Evolutionary conservation across 1,140 invertebrate species (phyloP), one percentile per base, ranked within the genome.

Genomic region (Trichonephila inaurata): DNA sequence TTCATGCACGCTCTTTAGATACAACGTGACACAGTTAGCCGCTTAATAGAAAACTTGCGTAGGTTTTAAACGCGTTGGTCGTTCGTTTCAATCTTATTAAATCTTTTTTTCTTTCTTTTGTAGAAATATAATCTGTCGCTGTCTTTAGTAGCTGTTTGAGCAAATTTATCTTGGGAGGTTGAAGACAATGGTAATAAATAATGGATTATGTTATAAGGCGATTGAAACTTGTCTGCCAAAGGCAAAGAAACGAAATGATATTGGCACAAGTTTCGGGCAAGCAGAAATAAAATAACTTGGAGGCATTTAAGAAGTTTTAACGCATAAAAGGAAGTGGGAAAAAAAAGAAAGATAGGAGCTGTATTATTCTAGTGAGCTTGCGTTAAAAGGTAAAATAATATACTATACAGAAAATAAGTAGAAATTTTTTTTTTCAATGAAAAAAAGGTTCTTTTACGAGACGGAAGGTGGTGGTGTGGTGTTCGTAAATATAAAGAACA

Each of bases 181-280:
- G 28, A 77, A 77, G 72, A 77, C 72, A 77, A 77, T 77, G 72
- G 72, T 77, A 77, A 77, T 77, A 77, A 77, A 77, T 77, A 33
- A 77, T 77, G 72, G 72, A 77, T 77, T 77, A 77, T 77, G 72
- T 40, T 40, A 18, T 51, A 51, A 51, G 7, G 28, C 16, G 72
- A 40, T 33, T 33, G 28, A 77, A 40, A 77, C 14, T 28, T 77
- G 72, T 28, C 72, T 28, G 72, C 72, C 72, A 28, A 28, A 40
- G 72, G 72, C 72, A 33, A 40, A 24, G 72, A 16, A 77, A 77
- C 33, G 72, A 33, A 77, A 77, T 40, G 72, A 33, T 77, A 77
- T 77, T 77, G 72, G 72, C 72, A 77, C 28, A 33, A 33, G 72
- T 7, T 40, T 16, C 72, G 1, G 28, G 72, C 24, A 40, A 28